Conservation (phyloP, 2,888 invertebrate species). For the Sepiola atlantica region DNA sequence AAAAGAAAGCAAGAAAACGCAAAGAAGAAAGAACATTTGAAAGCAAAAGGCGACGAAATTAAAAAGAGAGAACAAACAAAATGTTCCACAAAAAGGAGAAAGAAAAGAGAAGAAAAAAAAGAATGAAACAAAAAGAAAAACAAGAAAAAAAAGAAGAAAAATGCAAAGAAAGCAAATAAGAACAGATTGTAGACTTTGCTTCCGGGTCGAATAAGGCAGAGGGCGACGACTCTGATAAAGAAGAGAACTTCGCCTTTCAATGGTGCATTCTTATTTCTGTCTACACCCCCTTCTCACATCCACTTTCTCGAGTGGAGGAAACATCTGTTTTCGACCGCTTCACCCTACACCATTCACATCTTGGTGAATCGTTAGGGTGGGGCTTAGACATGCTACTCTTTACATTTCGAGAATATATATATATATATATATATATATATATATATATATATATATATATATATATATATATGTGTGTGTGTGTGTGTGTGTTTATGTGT, state of each 20-base stretch:
- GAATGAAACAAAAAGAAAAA: not conserved
- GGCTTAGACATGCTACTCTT: not conserved
- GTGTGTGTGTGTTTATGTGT: not conserved
- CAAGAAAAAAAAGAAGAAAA: not conserved
- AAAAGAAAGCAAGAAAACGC: not conserved
- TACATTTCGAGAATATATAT: not conserved
- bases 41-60: not conserved
- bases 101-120: too few species aligned
- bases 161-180: not conserved
- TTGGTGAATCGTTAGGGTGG: not conserved
- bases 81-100: too few species aligned
- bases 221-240: too few species aligned
- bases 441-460: not conserved
- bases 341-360: not conserved
- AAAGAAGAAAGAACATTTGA: not conserved
- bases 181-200: not conserved
- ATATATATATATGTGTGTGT: not conserved
- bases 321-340: not conserved
- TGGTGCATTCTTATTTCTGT: not conserved
- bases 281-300: not conserved
- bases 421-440: not conserved
- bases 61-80: too few species aligned
- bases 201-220: too few species aligned
- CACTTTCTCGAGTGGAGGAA: not conserved
- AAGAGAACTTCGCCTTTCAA: too few species aligned